phyloP scores from a whole-genome alignment of 2,888 invertebrate genomes.

The Perdita meconis region DNA sequence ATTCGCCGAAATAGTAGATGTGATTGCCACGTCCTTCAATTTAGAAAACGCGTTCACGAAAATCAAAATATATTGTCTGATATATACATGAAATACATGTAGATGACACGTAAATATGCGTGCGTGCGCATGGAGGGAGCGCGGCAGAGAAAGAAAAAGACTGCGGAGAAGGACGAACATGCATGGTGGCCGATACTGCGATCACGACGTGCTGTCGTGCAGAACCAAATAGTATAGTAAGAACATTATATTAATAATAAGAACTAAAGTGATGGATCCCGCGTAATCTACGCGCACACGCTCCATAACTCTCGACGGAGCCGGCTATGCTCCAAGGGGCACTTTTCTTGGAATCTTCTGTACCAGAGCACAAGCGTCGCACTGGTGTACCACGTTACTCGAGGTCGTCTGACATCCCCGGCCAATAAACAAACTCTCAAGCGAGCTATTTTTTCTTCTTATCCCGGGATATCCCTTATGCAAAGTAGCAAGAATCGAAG shows the following conservation, averaged over 20 bases:
- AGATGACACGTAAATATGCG: too few relatives aligned
- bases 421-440: not conserved
- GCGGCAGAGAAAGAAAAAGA: too few relatives aligned
- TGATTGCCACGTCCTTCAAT: not conserved
- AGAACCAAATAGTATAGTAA: too few relatives aligned
- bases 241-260: too few relatives aligned
- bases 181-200: too few relatives aligned
- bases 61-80: not conserved
- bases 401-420: not conserved
- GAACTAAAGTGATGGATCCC: not conserved
- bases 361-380: not conserved
- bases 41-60: not conserved
- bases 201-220: too few relatives aligned
- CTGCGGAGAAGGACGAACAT: too few relatives aligned
- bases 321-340: not conserved
- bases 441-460: not conserved
- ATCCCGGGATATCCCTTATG: not conserved
- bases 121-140: too few relatives aligned
- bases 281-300: not conserved
- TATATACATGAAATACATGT: too few relatives aligned
- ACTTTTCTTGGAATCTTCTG: not conserved
- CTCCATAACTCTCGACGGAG: not conserved
- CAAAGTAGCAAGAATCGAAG: not conserved
- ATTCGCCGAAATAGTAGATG: not conserved
- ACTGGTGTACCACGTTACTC: not conserved